Base-by-base conservation (phyloP, 2,888 invertebrate genomes). In the Exephanes ischioxanthus region DNA sequence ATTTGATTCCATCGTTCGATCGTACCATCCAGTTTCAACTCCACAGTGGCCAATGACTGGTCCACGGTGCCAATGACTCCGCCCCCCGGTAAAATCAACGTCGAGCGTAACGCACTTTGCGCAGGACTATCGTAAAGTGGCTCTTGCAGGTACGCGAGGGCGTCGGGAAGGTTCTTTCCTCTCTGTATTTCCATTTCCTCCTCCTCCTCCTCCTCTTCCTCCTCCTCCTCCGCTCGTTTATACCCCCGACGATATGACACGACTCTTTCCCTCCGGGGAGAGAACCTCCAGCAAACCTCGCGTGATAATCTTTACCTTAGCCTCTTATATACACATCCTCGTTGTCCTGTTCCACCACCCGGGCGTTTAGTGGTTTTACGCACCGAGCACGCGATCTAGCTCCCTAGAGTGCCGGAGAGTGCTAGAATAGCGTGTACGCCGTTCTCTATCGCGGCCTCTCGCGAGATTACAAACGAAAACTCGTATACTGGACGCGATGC, bases 361-460 rank as follows among this genome's bases (percentile, higher is more conserved):
- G 70, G 55, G 71, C 76, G 84, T 84, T 84, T 84, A 84, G 80
- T 55, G 58, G 84, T 84, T 84, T 84, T 80, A 84, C 84, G 80
- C 76, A 66, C 66, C 55, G 67, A 70, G 71, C 73, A 71, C 68
- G 45, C 45, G 71, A 80, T 66, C 19, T 41, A 19, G 73, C 73
- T 37, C 37, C 37, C 9, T 7, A 37, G 37, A 37, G 37, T 37
- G 37, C 37, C 37, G 9, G 37, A 37, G 37, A 37, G 37, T 9
- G 22, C 22, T 19, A 7, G 55, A 55, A 55, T n/a, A 55, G 19
- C 55, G 37, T 37, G 37, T 22, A 9, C 55, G 55, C 55, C 19
- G 19, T 55, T 55, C 55, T 22, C 55, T 19, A 7, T 55, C 55
- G 55, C 55, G 19, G 55, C 22, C 19, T 7, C n/a, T 51, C 45